Evolutionary conservation across 2,113 vertebrate genomes (phyloP).

Genomic region (Empidonax traillii): DNA sequence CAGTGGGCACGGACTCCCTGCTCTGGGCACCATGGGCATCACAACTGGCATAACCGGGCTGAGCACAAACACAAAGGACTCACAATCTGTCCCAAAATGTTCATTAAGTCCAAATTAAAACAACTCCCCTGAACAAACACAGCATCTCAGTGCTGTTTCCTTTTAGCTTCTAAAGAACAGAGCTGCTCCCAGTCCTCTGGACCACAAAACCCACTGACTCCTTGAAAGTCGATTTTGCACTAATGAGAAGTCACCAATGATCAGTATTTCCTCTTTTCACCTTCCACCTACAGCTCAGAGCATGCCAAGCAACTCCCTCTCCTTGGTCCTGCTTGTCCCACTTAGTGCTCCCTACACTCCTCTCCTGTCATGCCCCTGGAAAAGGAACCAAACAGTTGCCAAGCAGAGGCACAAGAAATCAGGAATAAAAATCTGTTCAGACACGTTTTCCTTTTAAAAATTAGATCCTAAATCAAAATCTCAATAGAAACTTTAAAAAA

Average conservation of each 20-base stretch:
- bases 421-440: not conserved
- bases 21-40: not conserved
- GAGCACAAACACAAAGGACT: accelerated
- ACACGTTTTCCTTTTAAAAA: not conserved
- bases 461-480: not conserved
- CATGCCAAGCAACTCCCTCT: not conserved
- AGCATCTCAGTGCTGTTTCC: not conserved
- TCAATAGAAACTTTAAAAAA: not conserved
- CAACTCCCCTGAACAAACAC: not conserved
- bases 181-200: not conserved
- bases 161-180: accelerated
- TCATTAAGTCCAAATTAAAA: not conserved
- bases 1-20: not conserved
- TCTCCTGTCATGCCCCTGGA: not conserved
- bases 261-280: not conserved
- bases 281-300: not conserved
- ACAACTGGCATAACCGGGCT: not conserved
- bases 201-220: not conserved
- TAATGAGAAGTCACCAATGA: not conserved
- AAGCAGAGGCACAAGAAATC: not conserved
- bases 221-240: not conserved
- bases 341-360: not conserved
- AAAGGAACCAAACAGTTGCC: not conserved
- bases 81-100: not conserved
- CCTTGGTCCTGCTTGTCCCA: not conserved